phyloP scores from a whole-genome alignment of 2,113 vertebrate species.

The Cavia aperea region DNA sequence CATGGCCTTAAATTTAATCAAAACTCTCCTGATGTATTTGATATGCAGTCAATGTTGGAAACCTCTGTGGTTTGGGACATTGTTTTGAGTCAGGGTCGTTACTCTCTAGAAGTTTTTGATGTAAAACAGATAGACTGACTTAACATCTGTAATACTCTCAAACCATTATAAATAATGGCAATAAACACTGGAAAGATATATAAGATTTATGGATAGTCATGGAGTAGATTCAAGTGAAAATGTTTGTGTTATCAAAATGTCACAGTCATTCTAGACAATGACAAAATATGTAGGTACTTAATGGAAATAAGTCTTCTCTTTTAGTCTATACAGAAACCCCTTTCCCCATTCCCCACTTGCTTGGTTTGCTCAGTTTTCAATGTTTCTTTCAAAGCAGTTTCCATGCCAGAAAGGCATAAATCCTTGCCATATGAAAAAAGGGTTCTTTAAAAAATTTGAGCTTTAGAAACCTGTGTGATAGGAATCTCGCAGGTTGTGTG shows the following conservation, averaged over 20 bases:
- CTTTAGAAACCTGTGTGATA: not conserved
- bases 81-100: not conserved
- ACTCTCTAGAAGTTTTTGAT: slow-evolving; percentile 41
- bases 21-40: not conserved
- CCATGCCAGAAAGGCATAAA: not conserved
- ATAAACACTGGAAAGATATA: slow-evolving; percentile 30
- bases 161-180: slow-evolving; percentile 35
- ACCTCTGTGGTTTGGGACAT: not conserved
- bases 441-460: not conserved
- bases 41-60: not conserved
- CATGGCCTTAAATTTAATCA: not conserved
- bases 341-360: not conserved
- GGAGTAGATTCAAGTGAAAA: slow-evolving; percentile 39
- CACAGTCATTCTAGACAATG: slow-evolving; percentile 34
- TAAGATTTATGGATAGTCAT: slow-evolving; percentile 42
- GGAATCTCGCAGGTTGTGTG: not conserved
- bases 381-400: slow-evolving; percentile 22
- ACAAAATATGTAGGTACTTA: slow-evolving; percentile 25
- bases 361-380: slow-evolving; percentile 12
- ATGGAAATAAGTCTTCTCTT: slow-evolving; percentile 37
- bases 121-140: slow-evolving; percentile 26
- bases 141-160: not conserved
- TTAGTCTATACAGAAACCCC: not conserved
- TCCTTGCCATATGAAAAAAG: not conserved
- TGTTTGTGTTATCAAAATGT: slow-evolving; percentile 28